Evolutionary conservation across 2,113 vertebrate genomes (phyloP).

Genomic region (Dicerorhinus sumatrensis): DNA sequence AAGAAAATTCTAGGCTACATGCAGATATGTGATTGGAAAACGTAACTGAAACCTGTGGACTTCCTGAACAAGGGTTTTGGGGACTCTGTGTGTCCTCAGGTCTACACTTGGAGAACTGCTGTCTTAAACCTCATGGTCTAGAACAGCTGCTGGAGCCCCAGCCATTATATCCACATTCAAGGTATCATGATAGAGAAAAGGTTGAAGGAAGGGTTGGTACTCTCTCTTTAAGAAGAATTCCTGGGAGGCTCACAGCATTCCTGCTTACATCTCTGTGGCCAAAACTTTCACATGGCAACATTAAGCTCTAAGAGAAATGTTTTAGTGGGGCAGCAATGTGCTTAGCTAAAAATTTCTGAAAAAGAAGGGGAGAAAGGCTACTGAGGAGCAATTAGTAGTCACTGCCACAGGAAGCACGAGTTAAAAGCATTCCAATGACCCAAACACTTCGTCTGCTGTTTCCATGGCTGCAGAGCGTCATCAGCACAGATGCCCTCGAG

Average conservation of each 20-base stretch:
- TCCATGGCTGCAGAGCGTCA: conserved; percentile 75
- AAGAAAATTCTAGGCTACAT: neutral
- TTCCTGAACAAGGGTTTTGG: neutral
- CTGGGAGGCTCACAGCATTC: neutral
- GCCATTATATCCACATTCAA: neutral
- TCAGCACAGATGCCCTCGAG: conserved; percentile 11
- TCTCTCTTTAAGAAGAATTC: conserved; percentile 48
- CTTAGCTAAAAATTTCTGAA: conserved; percentile 55
- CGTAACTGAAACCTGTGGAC: neutral
- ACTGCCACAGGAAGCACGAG: conserved; percentile 63
- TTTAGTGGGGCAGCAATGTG: neutral
- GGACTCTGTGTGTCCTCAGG: neutral
- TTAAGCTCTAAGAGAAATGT: conserved; percentile 12
- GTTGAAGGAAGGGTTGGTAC: neutral
- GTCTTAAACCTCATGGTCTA: neutral
- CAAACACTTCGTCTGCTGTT: conserved; percentile 70
- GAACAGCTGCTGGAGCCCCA: conserved; percentile 22
- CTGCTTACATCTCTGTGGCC: neutral
- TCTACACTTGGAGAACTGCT: neutral
- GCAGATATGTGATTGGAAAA: neutral
- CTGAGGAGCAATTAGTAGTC: conserved; percentile 78
- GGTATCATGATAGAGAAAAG: neutral
- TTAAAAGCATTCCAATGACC: conserved; percentile 80
- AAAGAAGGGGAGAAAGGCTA: conserved; percentile 8
- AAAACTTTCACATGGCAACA: conserved; percentile 39